Base-by-base conservation (phyloP, 2,888 invertebrate species). In the Tridacna crocea region DNA sequence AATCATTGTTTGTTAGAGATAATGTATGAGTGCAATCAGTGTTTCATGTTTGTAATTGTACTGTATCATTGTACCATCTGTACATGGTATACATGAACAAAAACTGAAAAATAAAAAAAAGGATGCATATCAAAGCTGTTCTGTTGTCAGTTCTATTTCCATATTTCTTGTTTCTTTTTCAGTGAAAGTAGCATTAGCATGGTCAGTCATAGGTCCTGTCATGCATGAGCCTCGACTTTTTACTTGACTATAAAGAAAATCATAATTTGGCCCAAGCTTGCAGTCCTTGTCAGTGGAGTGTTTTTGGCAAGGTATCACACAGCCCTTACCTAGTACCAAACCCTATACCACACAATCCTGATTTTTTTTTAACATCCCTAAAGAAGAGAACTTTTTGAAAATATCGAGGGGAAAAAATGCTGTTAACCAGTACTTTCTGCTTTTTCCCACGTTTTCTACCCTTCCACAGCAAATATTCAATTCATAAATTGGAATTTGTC, bases 31-130 rank as follows among this genome's bases (percentile, higher is more conserved):
- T 70, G 70, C 70, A 70, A 70, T 70, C 70, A 70, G 72, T 80
- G 80, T 80, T 75, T 79, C 65, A 61, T 61, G 63, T 63, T 48
- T 76, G 75, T 79, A 70, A 70, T 70, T 72, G 79, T 79, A 60
- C 61, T 63, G 75, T 80, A 75, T 76, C 60, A 72, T 24, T 61
- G 72, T 80, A 76, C 80, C 80, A 72, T 75, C 26, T 73, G 73
- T 66, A 22, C 46, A 78, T 72, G 80, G 80, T 80, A 51, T 26
- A 51, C 70, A 72, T 77, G 75, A 72, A 63, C 61, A 76, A 60
- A 75, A 61, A 68, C 70, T 70, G 75, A 68, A 70, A 75, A 80
- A 80, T 76, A 75, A 72, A 72, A 80, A 79, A 79, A 36, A 8
- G 36, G 36, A 36, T 36, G 36, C 73, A 74, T 73, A 79, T 73